Percentiles rank a stretch among this genome's conserved stretches.
Evolutionary conservation across 2,113 vertebrate species (phyloP).

Genomic region (Hoplias malabaricus): DNA sequence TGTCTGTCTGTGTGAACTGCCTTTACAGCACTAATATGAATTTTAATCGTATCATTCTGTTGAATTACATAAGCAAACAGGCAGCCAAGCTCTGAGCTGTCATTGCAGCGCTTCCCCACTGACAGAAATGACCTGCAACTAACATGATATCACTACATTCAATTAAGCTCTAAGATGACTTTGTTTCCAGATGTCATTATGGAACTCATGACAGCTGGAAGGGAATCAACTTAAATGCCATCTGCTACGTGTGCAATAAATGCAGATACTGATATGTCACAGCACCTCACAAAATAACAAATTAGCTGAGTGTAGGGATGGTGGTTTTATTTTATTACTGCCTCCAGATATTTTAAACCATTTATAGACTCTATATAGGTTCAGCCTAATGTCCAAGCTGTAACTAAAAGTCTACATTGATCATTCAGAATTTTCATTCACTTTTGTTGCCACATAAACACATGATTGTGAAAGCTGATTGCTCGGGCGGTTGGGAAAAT

Average conservation of each 20-base stretch:
- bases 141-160: neutral
- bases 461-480: no score
- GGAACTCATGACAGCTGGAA: neutral
- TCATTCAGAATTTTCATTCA: no score
- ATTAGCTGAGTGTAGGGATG: neutral
- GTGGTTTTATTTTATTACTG: neutral
- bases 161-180: neutral
- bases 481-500: no score
- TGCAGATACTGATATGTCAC: neutral
- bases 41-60: neutral
- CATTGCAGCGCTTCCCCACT: neutral
- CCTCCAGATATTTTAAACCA: no score
- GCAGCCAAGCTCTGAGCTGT: neutral
- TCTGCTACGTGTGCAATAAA: neutral
- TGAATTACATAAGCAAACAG: neutral
- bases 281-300: neutral
- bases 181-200: neutral
- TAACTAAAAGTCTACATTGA: no score
- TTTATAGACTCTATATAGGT: no score
- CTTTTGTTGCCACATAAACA: no score
- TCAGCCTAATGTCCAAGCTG: no score
- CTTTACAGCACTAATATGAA: neutral
- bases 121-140: neutral
- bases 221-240: neutral
- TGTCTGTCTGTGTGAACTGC: no score